phyloP scores from a whole-genome alignment of 1,140 invertebrate species.

The Aphaenogaster rudis region DNA sequence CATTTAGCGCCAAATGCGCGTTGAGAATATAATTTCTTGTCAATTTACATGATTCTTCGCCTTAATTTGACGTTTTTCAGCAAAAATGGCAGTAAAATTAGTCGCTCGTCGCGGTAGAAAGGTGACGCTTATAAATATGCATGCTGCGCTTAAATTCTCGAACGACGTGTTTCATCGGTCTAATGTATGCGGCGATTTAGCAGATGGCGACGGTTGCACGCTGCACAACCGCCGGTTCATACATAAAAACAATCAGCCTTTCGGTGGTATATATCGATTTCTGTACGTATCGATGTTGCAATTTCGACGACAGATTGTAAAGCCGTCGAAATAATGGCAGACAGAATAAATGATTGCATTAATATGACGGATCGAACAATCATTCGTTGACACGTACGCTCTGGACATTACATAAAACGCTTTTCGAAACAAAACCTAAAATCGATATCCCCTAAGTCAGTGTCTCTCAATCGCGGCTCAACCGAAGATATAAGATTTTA shows the following conservation, averaged over 20 bases:
- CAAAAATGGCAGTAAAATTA: slow-evolving; percentile 49
- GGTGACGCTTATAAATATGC: slow-evolving; percentile 50
- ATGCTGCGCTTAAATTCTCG: slow-evolving; percentile 47
- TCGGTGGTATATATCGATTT: slow-evolving; percentile 22
- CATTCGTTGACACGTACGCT: slow-evolving; percentile 22
- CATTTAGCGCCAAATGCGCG: background rate
- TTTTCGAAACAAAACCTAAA: background rate
- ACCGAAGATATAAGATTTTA: background rate
- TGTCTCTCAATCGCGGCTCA: background rate
- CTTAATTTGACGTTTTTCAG: background rate
- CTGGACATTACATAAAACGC: slow-evolving; percentile 26
- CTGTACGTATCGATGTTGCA: background rate
- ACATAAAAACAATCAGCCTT: slow-evolving; percentile 48
- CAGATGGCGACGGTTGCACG: slow-evolving; percentile 24
- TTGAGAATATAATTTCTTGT: background rate
- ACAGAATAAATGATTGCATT: slow-evolving; percentile 48
- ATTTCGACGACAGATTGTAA: slow-evolving; percentile 47
- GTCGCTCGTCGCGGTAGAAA: slow-evolving; percentile 11
- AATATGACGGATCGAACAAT: slow-evolving; percentile 32
- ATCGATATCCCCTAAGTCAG: slow-evolving; percentile 36
- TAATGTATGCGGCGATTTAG: slow-evolving; percentile 51
- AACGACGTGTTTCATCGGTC: slow-evolving; percentile 51
- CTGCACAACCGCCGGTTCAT: background rate
- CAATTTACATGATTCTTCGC: background rate
- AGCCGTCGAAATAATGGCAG: slow-evolving; percentile 20